phyloP scores from a whole-genome alignment of 2,888 invertebrate genomes.

The Microplitis manilae region DNA sequence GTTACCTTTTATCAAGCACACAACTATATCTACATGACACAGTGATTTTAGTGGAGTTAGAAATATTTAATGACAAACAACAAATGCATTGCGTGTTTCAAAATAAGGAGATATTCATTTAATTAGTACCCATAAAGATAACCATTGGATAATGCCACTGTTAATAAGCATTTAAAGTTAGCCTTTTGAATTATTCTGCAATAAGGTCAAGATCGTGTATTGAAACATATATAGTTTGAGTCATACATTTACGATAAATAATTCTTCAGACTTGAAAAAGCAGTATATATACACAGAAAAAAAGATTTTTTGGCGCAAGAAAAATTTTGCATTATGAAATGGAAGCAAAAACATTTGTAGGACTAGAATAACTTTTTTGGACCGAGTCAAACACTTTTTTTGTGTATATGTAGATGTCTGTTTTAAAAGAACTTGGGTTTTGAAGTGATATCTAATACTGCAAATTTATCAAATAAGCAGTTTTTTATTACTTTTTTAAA shows the following conservation, averaged over 20 bases:
- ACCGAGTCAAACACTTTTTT: no score
- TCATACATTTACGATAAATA: neutral
- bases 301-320: no score
- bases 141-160: constrained; percentile 18
- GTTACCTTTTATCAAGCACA: constrained; percentile 1
- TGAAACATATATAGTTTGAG: neutral
- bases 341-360: no score
- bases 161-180: neutral
- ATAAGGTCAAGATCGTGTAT: constrained; percentile 10
- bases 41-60: constrained; percentile 16
- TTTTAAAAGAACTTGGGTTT: no score
- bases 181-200: neutral
- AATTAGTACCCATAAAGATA: constrained; percentile 10
- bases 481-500: no score
- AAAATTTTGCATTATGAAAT: no score
- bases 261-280: neutral
- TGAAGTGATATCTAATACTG: no score
- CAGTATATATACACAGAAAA: neutral
- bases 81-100: constrained; percentile 6
- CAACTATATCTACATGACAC: constrained; percentile 10
- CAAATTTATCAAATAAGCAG: no score
- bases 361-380: no score
- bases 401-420: no score
- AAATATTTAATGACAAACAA: constrained; percentile 10
- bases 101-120: constrained; percentile 12